Evolutionary conservation across 1,140 invertebrate species (phyloP).

Genomic region (Drosophila novamexicana): DNA sequence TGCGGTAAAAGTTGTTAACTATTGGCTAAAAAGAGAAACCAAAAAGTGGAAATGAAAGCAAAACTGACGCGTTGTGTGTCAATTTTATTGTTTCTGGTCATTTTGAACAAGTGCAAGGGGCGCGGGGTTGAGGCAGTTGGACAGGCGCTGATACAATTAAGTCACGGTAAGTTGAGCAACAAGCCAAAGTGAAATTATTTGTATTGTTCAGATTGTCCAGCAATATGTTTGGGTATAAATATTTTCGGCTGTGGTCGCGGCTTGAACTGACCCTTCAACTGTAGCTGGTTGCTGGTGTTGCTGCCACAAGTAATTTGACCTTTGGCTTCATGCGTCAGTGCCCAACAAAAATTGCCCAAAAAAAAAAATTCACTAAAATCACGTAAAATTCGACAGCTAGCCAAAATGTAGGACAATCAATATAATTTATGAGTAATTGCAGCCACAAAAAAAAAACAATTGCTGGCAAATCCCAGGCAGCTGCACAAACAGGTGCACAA

Average conservation of each 20-base stretch:
- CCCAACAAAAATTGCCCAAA: slow-evolving; percentile 28
- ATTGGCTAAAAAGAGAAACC: not conserved
- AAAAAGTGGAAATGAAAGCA: slow-evolving; percentile 58
- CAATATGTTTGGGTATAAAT: slow-evolving; percentile 21
- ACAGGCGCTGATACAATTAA: slow-evolving; percentile 81
- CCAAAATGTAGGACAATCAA: slow-evolving; percentile 77
- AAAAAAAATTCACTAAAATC: not conserved
- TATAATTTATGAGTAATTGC: slow-evolving; percentile 69
- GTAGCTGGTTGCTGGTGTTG: slow-evolving; percentile 1
- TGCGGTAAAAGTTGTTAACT: slow-evolving; percentile 9
- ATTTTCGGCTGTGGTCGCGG: slow-evolving; percentile 45
- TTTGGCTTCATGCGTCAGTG: slow-evolving; percentile 71
- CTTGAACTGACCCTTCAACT: slow-evolving; percentile 25
- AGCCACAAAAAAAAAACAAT: slow-evolving; percentile 41
- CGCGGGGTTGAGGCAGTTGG: slow-evolving; percentile 40
- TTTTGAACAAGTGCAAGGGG: slow-evolving; percentile 25
- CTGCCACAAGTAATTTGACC: slow-evolving; percentile 57
- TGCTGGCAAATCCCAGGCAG: not conserved
- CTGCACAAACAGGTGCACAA: slow-evolving; percentile 57
- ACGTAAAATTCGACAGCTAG: slow-evolving; percentile 16
- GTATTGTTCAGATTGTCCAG: slow-evolving; percentile 18
- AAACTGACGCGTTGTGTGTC: slow-evolving; percentile 29
- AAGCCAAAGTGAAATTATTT: slow-evolving; percentile 60
- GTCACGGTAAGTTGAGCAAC: slow-evolving; percentile 83
- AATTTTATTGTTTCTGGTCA: slow-evolving; percentile 50